Evolutionary conservation across 2,888 invertebrate genomes (phyloP), one percentile per base, ranked within the genome.

Genomic region (Merodon equestris): DNA sequence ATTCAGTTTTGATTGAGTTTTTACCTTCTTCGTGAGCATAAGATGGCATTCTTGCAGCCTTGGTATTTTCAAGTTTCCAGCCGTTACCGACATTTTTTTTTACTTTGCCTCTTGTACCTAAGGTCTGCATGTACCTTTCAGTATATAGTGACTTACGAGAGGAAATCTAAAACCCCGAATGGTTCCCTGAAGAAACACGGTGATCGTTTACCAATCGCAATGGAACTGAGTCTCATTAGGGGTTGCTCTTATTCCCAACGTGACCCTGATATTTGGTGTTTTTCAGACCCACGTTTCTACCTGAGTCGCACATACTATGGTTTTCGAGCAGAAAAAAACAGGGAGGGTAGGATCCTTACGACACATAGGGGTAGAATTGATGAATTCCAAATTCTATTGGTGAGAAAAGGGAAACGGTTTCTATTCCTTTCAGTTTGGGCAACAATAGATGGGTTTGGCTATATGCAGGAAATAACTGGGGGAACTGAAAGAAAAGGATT

Each of bases 201-300:
- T 45, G 45, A 67, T 68, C 58, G 44, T 56, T 63, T 73, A 36
- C 77, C 77, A 79, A 79, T 79, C 34, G 68, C 57, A 73, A 68
- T 27, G 14, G 27, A 63, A 68, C 17, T 47, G 34, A 58, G 13
- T 17, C 2, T 44, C 13, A 13, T 70, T 56, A 70, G 63, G 68
- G 74, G 70, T 64, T 74, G 74, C 18, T 74, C 44, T 61, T 17
- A 47, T 34, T 40, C 3, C 34, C 9, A 27, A 38, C 74, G 79
- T 51, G 63, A 58, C 74, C 60, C 63, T 79, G 68, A 60, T n/a
- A n/a, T n/a, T n/a, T n/a, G n/a, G n/a, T n/a, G n/a, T 1, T 48
- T 40, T 27, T 57, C 18, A 15, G 17, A 1, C 14, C 17, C 9
- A 1, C 12, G 9, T 5, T 27, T 15, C 38, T 77, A 73, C 77